A percentile compares a stretch with the other conserved stretches of the same genome.
phyloP scores from a whole-genome alignment of 2,797 vertebrate species.

The Gambelia wislizenii region DNA sequence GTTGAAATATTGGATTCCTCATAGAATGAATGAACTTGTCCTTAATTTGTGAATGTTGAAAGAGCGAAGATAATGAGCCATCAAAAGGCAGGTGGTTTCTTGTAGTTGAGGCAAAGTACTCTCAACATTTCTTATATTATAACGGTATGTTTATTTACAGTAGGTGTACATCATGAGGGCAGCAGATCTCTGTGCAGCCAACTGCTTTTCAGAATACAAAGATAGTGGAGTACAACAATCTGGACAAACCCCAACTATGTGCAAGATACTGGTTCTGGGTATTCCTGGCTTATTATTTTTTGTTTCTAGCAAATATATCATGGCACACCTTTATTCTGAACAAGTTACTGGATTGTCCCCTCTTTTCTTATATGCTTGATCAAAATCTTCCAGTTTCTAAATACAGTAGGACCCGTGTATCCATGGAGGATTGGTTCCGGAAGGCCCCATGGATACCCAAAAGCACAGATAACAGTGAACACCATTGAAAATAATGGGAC shows the following conservation, averaged over 20 bases:
- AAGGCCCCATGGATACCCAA: no score
- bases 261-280: neutral
- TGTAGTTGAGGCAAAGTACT: neutral
- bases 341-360: neutral
- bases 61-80: no score
- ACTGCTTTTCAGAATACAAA: neutral
- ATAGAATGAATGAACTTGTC: no score
- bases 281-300: neutral
- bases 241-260: neutral
- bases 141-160: neutral
- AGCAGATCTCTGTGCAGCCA: neutral
- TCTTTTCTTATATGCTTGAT: neutral
- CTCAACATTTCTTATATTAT: neutral
- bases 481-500: no score
- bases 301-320: no score
- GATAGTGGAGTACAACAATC: neutral
- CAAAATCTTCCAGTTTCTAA: neutral
- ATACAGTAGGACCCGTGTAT: no score
- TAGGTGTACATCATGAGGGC: neutral
- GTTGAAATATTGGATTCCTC: no score
- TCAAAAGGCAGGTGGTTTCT: no score
- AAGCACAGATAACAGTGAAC: no score
- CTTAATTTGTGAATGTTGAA: no score
- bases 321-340: neutral
- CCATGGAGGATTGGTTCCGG: no score